These are phyloP conservation scores for Bombyx huttoni DNA, from an alignment of 2,888 invertebrate species.

Conservation along the genomic window DNA sequence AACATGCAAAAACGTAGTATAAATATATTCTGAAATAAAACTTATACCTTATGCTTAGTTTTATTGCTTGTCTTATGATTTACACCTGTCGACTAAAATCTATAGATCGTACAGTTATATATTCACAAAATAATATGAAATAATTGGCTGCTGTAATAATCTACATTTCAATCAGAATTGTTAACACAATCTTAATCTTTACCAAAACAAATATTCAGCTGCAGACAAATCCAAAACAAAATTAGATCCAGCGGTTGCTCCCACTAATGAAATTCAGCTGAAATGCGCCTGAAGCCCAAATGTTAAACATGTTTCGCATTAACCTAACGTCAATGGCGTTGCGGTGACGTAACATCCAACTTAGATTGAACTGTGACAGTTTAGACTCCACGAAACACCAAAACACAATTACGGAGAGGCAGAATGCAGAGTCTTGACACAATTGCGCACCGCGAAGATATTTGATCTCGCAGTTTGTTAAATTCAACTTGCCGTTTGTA, in stretches of 20 bases:
- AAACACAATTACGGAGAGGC: neutral
- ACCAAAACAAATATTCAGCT: neutral
- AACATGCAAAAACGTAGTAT: too few species aligned
- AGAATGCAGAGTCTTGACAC: neutral
- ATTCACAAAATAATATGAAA: too few species aligned
- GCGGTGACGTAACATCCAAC: neutral
- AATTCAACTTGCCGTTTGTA: neutral
- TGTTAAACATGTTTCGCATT: neutral
- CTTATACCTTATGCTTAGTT: too few species aligned
- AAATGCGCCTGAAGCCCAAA: neutral
- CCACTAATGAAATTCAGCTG: neutral
- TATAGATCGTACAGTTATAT: too few species aligned
- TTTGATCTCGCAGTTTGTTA: neutral
- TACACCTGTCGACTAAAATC: too few species aligned
- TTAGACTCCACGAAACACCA: neutral
- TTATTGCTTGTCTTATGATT: too few species aligned
- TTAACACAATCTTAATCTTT: neutral
- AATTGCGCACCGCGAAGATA: neutral
- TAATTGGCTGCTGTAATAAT: too few species aligned
- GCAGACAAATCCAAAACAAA: neutral
- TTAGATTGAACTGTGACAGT: neutral
- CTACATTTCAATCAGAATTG: neutral
- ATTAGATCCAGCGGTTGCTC: neutral
- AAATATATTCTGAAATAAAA: too few species aligned
- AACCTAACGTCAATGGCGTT: neutral